A percentile compares a stretch with the other conserved stretches of the same genome.
These are phyloP conservation scores for Pelochelys cantorii DNA, from an alignment of 2,797 vertebrate genomes.

Conservation along the genomic window DNA sequence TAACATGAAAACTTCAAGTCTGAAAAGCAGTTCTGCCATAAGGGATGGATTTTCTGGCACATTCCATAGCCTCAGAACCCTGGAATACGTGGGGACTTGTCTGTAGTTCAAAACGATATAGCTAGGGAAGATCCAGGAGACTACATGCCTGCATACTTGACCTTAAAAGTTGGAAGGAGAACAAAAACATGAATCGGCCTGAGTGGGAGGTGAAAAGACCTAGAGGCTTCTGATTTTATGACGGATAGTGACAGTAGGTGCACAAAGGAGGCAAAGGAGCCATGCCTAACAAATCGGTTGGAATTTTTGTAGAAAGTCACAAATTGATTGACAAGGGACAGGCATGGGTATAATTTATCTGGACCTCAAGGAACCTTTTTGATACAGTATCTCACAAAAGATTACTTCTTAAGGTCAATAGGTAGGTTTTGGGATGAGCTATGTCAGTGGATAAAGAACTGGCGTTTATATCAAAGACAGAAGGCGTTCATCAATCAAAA, in stretches of 20 bases:
- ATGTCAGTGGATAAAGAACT: conserved; percentile 16
- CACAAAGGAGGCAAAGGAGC: not conserved
- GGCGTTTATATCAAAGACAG: conserved; percentile 31
- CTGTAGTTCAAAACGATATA: not conserved
- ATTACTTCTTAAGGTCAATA: conserved; percentile 44
- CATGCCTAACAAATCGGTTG: conserved; percentile 13
- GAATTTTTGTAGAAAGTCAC: conserved; percentile 53
- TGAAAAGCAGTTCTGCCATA: conserved; percentile 14
- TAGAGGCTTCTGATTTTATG: not conserved
- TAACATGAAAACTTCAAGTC: conserved; percentile 37
- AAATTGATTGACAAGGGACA: conserved; percentile 59
- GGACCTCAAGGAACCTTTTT: conserved; percentile 53
- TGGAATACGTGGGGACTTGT: not conserved
- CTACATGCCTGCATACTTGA: not conserved
- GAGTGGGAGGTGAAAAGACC: conserved; percentile 29
- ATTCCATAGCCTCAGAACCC: not conserved
- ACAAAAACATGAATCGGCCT: conserved; percentile 42
- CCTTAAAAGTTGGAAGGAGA: conserved; percentile 33
- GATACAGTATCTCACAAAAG: conserved; percentile 31
- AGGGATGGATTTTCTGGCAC: not conserved
- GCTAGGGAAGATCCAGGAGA: conserved; percentile 31
- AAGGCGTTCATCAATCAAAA: conserved; percentile 11
- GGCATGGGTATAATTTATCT: conserved; percentile 40
- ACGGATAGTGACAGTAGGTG: not conserved
- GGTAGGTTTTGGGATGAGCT: conserved; percentile 18